Conservation (phyloP, 2,113 vertebrate species). For the Eleginops maclovinus region DNA sequence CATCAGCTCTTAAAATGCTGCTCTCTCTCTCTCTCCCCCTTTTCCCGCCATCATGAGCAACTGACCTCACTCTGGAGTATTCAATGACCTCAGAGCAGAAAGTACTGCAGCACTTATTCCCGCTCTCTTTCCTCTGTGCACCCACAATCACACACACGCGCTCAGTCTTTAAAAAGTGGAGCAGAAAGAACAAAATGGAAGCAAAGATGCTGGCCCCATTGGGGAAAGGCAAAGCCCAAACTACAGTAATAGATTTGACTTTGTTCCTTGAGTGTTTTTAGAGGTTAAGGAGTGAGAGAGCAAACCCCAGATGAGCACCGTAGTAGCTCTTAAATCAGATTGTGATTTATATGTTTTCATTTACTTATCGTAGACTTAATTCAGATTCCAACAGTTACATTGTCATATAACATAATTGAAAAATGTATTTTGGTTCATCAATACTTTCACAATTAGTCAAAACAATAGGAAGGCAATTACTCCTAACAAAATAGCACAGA, state of each 20-base stretch:
- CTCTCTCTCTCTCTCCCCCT: conserved; percentile 6
- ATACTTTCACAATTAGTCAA: conserved; percentile 16
- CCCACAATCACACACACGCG: conserved; percentile 10
- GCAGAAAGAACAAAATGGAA: conserved; percentile 41
- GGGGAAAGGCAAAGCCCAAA: not conserved
- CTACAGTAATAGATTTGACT: conserved; percentile 8
- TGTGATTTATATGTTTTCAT: conserved; percentile 7
- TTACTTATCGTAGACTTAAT: conserved; percentile 9
- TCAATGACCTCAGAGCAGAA: conserved; percentile 55
- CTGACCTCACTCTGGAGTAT: conserved; percentile 55
- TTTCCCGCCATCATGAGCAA: conserved; percentile 28
- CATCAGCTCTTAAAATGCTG: conserved; percentile 34
- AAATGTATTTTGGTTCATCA: conserved; percentile 2
- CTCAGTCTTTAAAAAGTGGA: conserved; percentile 26
- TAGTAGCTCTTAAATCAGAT: conserved; percentile 26
- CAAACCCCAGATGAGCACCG: conserved; percentile 15
- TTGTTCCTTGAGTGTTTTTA: conserved; percentile 14
- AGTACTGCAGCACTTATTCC: conserved; percentile 42
- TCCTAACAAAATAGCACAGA: not conserved
- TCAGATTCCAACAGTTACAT: not conserved
- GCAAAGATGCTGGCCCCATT: conserved; percentile 1
- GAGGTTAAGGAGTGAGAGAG: not conserved
- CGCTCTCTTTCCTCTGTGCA: conserved; percentile 18
- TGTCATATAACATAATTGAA: not conserved
- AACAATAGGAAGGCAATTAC: conserved; percentile 19